Base-by-base conservation (phyloP, 1,140 invertebrate genomes). In the Drosophila busckii region DNA sequence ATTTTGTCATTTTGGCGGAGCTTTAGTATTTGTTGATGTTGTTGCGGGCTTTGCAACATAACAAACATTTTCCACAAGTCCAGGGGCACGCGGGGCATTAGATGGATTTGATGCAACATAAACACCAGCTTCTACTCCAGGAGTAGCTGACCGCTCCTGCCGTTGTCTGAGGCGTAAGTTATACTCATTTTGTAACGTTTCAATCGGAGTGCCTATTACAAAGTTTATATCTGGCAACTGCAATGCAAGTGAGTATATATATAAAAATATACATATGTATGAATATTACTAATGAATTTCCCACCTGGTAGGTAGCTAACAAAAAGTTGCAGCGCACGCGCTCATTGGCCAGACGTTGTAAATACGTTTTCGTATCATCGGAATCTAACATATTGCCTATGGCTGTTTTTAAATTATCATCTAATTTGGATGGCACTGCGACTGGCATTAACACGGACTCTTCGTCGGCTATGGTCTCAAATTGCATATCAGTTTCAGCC, bases 141-240 rank as follows among this genome's bases (percentile, higher is more conserved):
- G n/a, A n/a, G n/a, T n/a, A n/a, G 15, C 16, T 6, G 2, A 2
- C 5, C 38, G 41, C 13, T 44, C 49, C 3, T 40, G 28, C 4
- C 58, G 59, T 9, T 58, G 59, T 23, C 50, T 60, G 0, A 80
- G 13, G 0, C 73, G 59, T 19, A 75, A 75, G 2, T 35, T 17
- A 2, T 82, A 69, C 17, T 80, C 69, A 4, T 20, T 6, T 4
- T 40, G 35, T 0, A 82, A 35, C 0, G 26, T 26, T 0, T 68
- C 44, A 2, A 32, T 16, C 1, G 26, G 23, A 0, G 69, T 82
- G 28, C 66, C 69, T 1, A 82, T 25, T 4, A 38, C 3, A 9
- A 80, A 80, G 20, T 75, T 75, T 42, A 80, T 80, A n/a, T 80
- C 73, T 1, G 75, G 49, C 2, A 80, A 20, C 31, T 82, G 32